These are phyloP conservation scores for Caenorhabditis angaria DNA, from an alignment of 2,888 invertebrate genomes.

Conservation along the genomic window DNA sequence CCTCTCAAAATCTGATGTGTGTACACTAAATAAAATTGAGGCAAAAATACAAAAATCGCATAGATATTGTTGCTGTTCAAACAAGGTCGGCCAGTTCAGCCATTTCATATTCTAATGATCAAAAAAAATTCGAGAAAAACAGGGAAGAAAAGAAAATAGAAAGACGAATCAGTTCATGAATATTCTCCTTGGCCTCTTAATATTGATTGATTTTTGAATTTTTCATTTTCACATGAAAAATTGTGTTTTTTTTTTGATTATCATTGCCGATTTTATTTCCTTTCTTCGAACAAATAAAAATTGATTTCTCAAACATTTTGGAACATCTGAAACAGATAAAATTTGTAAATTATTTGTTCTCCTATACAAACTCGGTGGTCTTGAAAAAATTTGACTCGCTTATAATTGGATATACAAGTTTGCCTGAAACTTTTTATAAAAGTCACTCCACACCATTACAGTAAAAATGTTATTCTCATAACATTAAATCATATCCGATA, in stretches of 20 bases:
- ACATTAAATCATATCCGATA: no score
- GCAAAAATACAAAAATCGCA: no score
- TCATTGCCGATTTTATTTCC: neutral
- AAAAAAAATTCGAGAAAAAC: neutral
- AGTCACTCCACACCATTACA: no score
- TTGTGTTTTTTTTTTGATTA: neutral
- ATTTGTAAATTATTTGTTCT: no score
- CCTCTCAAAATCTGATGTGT: slow-evolving; percentile 1
- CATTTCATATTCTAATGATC: neutral
- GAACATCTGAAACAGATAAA: neutral
- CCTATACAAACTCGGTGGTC: no score
- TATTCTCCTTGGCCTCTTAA: neutral
- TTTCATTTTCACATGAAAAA: no score
- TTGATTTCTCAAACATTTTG: neutral
- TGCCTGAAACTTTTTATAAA: no score
- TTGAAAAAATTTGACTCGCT: no score
- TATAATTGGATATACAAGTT: no score
- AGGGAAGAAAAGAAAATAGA: neutral
- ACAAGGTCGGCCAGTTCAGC: neutral
- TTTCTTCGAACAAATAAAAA: neutral
- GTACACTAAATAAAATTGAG: neutral
- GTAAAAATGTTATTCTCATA: no score
- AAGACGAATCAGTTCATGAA: slow-evolving; percentile 2
- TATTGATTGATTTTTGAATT: slow-evolving; percentile 1
- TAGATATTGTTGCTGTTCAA: neutral